Evolutionary conservation across 2,888 invertebrate genomes (phyloP).

Genomic region (Zele albiditarsus): DNA sequence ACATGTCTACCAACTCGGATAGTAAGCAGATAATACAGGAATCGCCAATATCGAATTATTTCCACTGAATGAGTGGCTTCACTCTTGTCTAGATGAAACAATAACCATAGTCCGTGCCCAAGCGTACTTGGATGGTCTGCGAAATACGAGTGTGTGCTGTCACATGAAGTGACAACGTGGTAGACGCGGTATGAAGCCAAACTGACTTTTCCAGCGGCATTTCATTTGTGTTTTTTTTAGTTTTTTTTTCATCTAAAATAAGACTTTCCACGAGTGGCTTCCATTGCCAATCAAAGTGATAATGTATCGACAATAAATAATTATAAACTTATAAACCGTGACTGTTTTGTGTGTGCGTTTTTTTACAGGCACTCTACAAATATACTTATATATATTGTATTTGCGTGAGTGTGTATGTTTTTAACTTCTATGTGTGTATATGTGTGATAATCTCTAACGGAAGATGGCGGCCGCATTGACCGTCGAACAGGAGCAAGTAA

Average conservation of each 20-base stretch:
- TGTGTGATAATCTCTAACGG: constrained; percentile 59
- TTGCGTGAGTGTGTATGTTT: constrained; percentile 21
- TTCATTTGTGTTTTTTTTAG: background rate
- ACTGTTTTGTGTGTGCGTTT: background rate
- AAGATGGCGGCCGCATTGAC: constrained; percentile 84
- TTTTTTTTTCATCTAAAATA: background rate
- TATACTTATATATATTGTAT: background rate
- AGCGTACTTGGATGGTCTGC: background rate
- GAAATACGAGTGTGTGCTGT: constrained; percentile 32
- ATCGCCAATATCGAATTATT: background rate
- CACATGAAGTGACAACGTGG: constrained; percentile 41
- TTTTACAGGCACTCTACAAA: background rate
- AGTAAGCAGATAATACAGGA: background rate
- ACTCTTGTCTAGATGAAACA: constrained; percentile 1
- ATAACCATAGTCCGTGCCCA: background rate
- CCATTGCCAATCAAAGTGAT: background rate
- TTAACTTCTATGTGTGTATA: constrained; percentile 42
- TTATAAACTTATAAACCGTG: background rate
- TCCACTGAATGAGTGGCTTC: background rate
- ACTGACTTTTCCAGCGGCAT: background rate
- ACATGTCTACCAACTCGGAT: no score
- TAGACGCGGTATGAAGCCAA: constrained; percentile 18
- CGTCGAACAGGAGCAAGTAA: constrained; percentile 86
- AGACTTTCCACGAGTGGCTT: background rate
- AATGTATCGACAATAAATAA: constrained; percentile 11